Evolutionary conservation across 2,888 invertebrate genomes (phyloP).

Genomic region (Venusia cambrica): DNA sequence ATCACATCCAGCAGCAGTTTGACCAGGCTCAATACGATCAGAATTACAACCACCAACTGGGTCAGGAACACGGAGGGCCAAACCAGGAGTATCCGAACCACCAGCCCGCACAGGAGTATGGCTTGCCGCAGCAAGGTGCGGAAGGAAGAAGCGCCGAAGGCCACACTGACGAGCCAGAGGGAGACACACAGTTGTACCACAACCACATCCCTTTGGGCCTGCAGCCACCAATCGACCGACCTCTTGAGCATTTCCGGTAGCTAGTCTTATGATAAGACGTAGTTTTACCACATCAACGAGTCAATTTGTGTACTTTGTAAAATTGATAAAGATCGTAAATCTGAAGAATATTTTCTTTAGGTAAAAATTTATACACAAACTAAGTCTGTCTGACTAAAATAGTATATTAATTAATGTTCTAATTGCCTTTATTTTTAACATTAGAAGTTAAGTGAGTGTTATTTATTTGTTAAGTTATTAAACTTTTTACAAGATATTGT

Average conservation of each 20-base stretch:
- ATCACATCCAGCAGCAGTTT: slow-evolving; percentile 66
- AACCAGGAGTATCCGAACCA: slow-evolving; percentile 37
- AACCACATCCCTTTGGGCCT: slow-evolving; percentile 71
- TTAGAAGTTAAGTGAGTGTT: slow-evolving; percentile 40
- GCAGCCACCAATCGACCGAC: slow-evolving; percentile 68
- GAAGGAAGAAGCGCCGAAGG: slow-evolving; percentile 62
- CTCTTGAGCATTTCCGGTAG: slow-evolving; percentile 70
- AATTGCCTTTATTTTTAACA: slow-evolving; percentile 57
- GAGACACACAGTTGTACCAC: slow-evolving; percentile 50
- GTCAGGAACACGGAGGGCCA: slow-evolving; percentile 31
- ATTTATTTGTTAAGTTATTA: slow-evolving; percentile 47
- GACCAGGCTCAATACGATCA: slow-evolving; percentile 58
- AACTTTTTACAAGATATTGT: slow-evolving; percentile 28
- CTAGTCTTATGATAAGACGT: slow-evolving; percentile 7
- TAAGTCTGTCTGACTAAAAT: slow-evolving; percentile 15
- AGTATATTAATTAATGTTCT: slow-evolving; percentile 31
- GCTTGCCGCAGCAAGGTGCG: slow-evolving; percentile 52
- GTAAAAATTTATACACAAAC: not conserved
- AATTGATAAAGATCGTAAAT: too few relatives aligned
- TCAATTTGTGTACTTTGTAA: slow-evolving; percentile 13
- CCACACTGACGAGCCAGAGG: slow-evolving; percentile 26
- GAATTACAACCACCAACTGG: slow-evolving; percentile 39
- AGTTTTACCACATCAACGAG: slow-evolving; percentile 29
- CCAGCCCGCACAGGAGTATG: slow-evolving; percentile 51
- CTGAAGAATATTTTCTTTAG: too few relatives aligned